Conservation (phyloP, 1,140 invertebrate species). For the Probaryconus sp. region DNA sequence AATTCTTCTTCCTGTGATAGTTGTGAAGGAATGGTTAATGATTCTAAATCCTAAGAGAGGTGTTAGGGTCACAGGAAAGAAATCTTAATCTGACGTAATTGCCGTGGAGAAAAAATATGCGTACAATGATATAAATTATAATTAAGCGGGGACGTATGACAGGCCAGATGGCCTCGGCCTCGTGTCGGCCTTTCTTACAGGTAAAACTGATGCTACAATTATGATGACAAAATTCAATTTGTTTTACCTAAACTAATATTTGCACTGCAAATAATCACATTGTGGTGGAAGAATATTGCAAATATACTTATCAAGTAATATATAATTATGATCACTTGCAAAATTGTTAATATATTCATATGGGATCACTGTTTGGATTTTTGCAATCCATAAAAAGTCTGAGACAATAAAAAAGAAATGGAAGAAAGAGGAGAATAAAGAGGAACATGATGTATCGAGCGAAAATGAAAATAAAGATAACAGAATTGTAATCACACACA, state of each 20-base stretch:
- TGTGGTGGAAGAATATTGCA: too few relatives aligned
- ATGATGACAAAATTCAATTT: constrained; percentile 19
- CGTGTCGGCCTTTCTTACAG: constrained; percentile 13
- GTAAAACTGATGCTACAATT: constrained; percentile 24
- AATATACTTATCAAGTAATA: too few relatives aligned
- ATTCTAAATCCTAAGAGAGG: constrained; percentile 17
- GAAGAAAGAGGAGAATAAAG: too few relatives aligned
- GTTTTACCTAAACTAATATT: neutral
- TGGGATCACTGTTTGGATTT: too few relatives aligned
- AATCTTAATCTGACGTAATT: constrained; percentile 38
- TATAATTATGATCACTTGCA: too few relatives aligned
- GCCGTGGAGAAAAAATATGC: constrained; percentile 22
- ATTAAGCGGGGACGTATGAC: constrained; percentile 36
- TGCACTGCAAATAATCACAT: neutral
- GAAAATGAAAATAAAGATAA: too few relatives aligned
- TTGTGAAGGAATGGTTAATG: constrained; percentile 4
- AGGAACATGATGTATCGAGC: too few relatives aligned
- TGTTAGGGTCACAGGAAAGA: constrained; percentile 13
- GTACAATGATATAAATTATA: constrained; percentile 43
- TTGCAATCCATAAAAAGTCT: too few relatives aligned
- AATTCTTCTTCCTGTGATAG: too few relatives aligned
- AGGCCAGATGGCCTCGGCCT: constrained; percentile 33
- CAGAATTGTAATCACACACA: too few relatives aligned
- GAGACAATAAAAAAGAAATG: too few relatives aligned
- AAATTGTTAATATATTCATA: too few relatives aligned